Conservation (phyloP, 2,797 vertebrate genomes). For the Sebastes elongatus region DNA sequence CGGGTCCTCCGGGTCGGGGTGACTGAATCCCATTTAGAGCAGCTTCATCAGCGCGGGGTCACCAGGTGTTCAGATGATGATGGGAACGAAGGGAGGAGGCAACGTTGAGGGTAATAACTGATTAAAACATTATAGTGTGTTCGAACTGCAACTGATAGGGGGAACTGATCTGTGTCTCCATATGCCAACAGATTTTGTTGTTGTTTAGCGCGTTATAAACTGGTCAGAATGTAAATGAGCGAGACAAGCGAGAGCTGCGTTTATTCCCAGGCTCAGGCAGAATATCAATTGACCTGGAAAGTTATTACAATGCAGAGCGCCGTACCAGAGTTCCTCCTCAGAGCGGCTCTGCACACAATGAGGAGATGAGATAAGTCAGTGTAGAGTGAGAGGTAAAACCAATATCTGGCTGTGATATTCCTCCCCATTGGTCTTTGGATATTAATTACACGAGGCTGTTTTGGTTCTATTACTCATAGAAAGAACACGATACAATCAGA, state of each 20-base stretch:
- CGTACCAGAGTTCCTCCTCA: slow-evolving; percentile 29
- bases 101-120: slow-evolving; percentile 31
- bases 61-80: slow-evolving; percentile 54
- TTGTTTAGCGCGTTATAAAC: slow-evolving; percentile 2
- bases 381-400: slow-evolving; percentile 35
- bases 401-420: slow-evolving; percentile 18
- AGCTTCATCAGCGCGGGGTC: slow-evolving; percentile 42
- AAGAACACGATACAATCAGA: background rate
- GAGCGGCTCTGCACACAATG: slow-evolving; percentile 31
- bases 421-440: slow-evolving; percentile 28
- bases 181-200: slow-evolving; percentile 7
- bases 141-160: slow-evolving; percentile 25
- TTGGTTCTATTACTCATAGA: background rate
- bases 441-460: slow-evolving; percentile 36
- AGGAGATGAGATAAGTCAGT: slow-evolving; percentile 50
- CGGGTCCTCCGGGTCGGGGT: slow-evolving; percentile 31
- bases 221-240: slow-evolving; percentile 34
- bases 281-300: slow-evolving; percentile 57
- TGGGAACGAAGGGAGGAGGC: slow-evolving; percentile 29
- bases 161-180: slow-evolving; percentile 19
- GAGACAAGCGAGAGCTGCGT: slow-evolving; percentile 31
- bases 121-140: slow-evolving; percentile 46
- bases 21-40: slow-evolving; percentile 55
- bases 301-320: slow-evolving; percentile 53
- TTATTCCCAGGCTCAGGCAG: slow-evolving; percentile 28